Percentiles rank a stretch among this genome's conserved stretches.
phyloP scores from a whole-genome alignment of 2,797 vertebrate species.

The Pseudotriccus pelzelni region DNA sequence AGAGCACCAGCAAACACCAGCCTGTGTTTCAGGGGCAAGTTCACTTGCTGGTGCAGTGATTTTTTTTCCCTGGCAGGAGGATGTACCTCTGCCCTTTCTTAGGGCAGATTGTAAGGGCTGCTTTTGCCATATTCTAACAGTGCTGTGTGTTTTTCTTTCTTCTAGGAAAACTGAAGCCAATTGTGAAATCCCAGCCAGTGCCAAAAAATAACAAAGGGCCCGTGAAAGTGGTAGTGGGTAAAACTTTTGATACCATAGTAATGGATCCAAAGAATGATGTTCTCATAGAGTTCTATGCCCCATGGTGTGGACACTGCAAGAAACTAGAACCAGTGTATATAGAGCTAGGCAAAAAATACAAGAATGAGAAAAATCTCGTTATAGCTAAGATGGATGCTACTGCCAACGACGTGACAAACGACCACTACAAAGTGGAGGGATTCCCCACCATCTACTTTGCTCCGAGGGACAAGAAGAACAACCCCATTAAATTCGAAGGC shows the following conservation, averaged over 20 bases:
- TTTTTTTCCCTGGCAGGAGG: background rate
- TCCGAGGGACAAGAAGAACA: slow-evolving; percentile 87
- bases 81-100: background rate
- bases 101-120: background rate
- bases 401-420: slow-evolving; percentile 86
- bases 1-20: background rate
- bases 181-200: slow-evolving; percentile 92
- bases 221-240: slow-evolving; percentile 93
- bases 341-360: slow-evolving; percentile 92
- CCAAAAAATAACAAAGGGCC: slow-evolving; percentile 96
- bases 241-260: slow-evolving; percentile 92
- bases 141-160: background rate
- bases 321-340: slow-evolving; percentile 89
- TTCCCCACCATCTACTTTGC: slow-evolving; percentile 98
- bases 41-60: background rate
- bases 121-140: background rate
- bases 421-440: slow-evolving; percentile 90
- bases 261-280: slow-evolving; percentile 92
- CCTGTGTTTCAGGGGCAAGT: background rate
- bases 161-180: slow-evolving; percentile 90
- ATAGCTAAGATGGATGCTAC: slow-evolving; percentile 98
- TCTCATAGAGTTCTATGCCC: slow-evolving; percentile 95
- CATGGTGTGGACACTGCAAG: slow-evolving; percentile 98
- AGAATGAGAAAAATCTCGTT: slow-evolving; percentile 87
- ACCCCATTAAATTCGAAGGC: slow-evolving; percentile 88